A percentile compares a stretch with the other conserved stretches of the same genome.
Conservation (phyloP, 2,113 vertebrate genomes). For the Stegastes partitus region DNA sequence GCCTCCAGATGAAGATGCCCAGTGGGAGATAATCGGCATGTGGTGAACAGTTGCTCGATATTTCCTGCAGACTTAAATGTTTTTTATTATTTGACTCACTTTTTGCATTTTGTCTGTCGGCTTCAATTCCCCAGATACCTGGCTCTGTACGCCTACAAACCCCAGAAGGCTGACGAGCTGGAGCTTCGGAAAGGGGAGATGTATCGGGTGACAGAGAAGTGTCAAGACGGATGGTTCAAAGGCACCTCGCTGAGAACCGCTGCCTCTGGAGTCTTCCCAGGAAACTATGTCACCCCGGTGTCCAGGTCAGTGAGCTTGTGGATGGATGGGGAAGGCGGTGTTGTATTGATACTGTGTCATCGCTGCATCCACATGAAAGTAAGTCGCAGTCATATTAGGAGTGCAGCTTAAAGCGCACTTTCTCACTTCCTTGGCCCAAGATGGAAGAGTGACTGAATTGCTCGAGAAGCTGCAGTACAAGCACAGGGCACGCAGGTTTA, state of each 20-base stretch:
- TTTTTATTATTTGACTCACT: slow-evolving; percentile 8
- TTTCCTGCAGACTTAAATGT: slow-evolving; percentile 11
- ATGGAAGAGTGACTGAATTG: not conserved
- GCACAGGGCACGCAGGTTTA: not conserved
- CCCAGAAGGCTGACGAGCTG: slow-evolving; percentile 97
- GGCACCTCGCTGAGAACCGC: slow-evolving; percentile 93
- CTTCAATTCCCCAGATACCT: slow-evolving; percentile 86
- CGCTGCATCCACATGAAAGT: not conserved
- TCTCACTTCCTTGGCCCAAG: not conserved
- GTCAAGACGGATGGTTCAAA: slow-evolving; percentile 99
- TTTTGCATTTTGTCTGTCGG: slow-evolving; percentile 8
- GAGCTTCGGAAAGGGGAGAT: slow-evolving; percentile 97
- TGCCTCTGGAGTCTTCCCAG: slow-evolving; percentile 95
- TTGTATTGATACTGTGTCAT: not conserved
- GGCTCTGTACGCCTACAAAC: slow-evolving; percentile 97
- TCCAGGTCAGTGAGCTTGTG: slow-evolving; percentile 88
- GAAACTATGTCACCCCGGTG: slow-evolving; percentile 97
- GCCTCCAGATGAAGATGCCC: slow-evolving; percentile 1
- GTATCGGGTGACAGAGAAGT: slow-evolving; percentile 98
- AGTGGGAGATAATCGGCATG: not conserved
- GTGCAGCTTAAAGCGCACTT: not conserved
- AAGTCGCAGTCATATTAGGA: not conserved
- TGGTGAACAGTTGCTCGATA: slow-evolving; percentile 1
- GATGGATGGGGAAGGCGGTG: not conserved
- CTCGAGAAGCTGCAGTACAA: not conserved